Percentiles rank a stretch among this genome's conserved stretches.
Evolutionary conservation across 2,113 vertebrate genomes (phyloP).

Genomic region (Pluvialis apricaria): DNA sequence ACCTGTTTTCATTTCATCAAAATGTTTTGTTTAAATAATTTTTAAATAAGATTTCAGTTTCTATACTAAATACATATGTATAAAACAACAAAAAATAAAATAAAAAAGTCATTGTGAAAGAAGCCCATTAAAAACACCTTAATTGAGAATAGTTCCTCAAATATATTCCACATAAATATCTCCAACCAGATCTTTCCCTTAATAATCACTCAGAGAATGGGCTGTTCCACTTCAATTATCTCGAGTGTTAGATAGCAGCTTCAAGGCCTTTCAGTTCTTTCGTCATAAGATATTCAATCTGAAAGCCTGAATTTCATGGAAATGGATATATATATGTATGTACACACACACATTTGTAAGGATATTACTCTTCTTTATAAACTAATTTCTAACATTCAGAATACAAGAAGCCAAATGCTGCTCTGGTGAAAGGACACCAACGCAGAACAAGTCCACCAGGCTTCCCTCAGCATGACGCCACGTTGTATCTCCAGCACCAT

Average conservation of each 20-base stretch:
- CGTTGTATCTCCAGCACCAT: rapidly evolving
- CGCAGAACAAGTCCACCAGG: not conserved
- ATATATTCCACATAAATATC: not conserved
- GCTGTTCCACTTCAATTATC: not conserved
- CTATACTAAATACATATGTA: not conserved
- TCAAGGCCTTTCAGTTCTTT: not conserved
- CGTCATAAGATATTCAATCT: not conserved
- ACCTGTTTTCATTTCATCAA: not conserved
- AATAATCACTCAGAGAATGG: not conserved
- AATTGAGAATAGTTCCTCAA: not conserved
- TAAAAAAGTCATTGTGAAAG: not conserved
- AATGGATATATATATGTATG: not conserved
- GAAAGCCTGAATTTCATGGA: not conserved
- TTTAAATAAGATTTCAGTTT: not conserved
- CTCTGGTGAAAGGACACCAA: not conserved
- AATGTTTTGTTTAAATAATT: not conserved
- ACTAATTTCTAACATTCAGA: not conserved
- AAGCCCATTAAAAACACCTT: not conserved
- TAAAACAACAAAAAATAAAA: not conserved
- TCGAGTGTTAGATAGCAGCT: not conserved
- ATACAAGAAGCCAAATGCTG: not conserved
- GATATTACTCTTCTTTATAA: not conserved
- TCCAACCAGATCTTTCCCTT: not conserved
- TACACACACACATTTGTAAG: not conserved
- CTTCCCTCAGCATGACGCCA: not conserved